Percentiles rank a stretch among this genome's conserved stretches.
Evolutionary conservation across 2,797 vertebrate genomes (phyloP).

Genomic region (Tenualosa ilisha): DNA sequence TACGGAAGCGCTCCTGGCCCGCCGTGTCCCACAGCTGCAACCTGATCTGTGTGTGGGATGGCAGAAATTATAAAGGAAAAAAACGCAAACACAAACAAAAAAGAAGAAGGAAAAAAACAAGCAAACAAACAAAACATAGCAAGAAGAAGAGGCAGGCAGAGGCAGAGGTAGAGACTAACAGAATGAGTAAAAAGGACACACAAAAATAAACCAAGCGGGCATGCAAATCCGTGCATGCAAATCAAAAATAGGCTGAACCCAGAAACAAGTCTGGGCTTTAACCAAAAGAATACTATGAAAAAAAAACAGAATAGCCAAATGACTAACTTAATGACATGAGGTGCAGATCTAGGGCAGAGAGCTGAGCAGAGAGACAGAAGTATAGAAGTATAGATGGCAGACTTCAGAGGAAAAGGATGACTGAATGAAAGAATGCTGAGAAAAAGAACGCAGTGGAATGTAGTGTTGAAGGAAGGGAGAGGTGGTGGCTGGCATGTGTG

Average conservation of each 20-base stretch:
- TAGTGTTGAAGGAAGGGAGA: neutral
- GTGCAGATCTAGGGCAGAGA: neutral
- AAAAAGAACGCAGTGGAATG: neutral
- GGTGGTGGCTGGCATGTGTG: constrained; percentile 52
- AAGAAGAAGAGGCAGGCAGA: constrained; percentile 43
- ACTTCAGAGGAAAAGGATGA: constrained; percentile 33
- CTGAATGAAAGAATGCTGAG: neutral
- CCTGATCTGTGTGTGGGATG: constrained; percentile 84
- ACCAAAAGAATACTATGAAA: constrained; percentile 26
- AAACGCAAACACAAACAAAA: constrained; percentile 40
- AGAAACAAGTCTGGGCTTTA: neutral
- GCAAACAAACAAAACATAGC: constrained; percentile 27
- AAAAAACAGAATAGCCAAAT: constrained; percentile 27
- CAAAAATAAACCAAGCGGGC: constrained; percentile 29
- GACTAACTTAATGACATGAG: constrained; percentile 38
- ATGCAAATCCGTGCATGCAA: constrained; percentile 2
- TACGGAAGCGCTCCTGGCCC: constrained; percentile 89
- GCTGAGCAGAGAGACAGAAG: neutral
- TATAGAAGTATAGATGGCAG: neutral
- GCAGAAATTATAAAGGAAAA: constrained; percentile 66
- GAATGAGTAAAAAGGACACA: constrained; percentile 54
- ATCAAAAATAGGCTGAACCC: neutral
- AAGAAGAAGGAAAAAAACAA: constrained; percentile 36
- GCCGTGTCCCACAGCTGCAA: constrained; percentile 93
- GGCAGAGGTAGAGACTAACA: constrained; percentile 57